Evolutionary conservation across 2,797 vertebrate species (phyloP), one percentile per base, ranked within the genome.

Genomic region (Tolypeutes matacus): DNA sequence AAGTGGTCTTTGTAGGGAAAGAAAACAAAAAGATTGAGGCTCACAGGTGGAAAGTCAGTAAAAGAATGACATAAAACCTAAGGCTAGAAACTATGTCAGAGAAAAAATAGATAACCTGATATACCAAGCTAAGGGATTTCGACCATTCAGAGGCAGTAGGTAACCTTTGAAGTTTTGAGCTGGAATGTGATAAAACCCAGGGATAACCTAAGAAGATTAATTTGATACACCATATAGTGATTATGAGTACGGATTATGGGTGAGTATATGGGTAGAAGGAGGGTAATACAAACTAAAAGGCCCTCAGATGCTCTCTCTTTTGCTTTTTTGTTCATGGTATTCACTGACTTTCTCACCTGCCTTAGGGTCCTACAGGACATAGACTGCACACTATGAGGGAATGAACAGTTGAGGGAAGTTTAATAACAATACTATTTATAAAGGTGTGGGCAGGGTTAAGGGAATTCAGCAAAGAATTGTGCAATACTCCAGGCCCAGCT

Each of bases 351-450:
- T 94, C 25, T 94, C 34, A 49, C 49, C 77, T 46, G 1, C 18
- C 36, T 42, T 70, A 65, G 42, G 11, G 31, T 58, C 77, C 25
- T 15, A 11, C 4, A 81, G 49, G 25, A 56, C 8, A 85, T 5
- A 72, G 31, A 64, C 7, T 6, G 2, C 15, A 53, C 39, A 18
- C 2, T 85, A 67, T n/a, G n/a, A n/a, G n/a, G n/a, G 93, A 90
- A 65, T 46, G 9, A 11, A 60, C 36, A 56, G 58, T 4, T 46
- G 36, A 89, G 21, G 34, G 34, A 51, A 82, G 70, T 39, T 72
- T 86, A 82, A 49, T 83, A 58, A 89, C 62, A 89, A 9, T 23
- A 27, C 20, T 82, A 70, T 58, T 85, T 82, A 13, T 82, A 56
- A 86, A 78, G 15, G 1, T 75, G 14, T 51, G 23, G 5, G 23